Conservation (phyloP, 2,888 invertebrate species). For the Exocentrus adspersus region DNA sequence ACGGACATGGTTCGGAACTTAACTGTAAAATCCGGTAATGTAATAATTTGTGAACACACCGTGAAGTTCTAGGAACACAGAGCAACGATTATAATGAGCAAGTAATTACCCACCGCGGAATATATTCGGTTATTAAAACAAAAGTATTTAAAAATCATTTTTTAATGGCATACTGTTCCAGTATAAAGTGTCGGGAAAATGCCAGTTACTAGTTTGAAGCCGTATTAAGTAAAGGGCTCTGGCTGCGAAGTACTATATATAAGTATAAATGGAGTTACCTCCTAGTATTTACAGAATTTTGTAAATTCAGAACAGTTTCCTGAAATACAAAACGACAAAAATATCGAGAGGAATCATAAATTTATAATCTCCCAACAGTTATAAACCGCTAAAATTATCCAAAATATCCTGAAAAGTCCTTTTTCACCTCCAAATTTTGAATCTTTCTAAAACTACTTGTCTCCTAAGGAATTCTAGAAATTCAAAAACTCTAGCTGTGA, state of each 20-base stretch:
- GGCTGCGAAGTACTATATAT: no score
- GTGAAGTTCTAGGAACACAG: constrained; percentile 1
- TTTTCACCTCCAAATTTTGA: no score
- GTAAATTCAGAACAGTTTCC: no score
- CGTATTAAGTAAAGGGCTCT: background rate
- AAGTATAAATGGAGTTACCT: no score
- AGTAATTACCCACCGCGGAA: constrained; percentile 6
- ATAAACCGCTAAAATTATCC: no score
- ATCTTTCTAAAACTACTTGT: no score
- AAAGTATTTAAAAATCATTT: background rate
- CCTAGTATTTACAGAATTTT: background rate
- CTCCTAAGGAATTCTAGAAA: no score
- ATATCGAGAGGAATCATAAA: no score
- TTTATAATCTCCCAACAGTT: no score
- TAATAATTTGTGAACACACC: constrained; percentile 23
- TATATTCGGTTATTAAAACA: background rate
- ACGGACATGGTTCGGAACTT: constrained; percentile 16
- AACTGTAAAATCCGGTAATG: constrained; percentile 11
- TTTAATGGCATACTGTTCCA: background rate
- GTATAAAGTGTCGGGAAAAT: background rate
- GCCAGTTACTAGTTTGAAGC: background rate
- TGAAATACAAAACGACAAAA: no score
- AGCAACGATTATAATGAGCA: constrained; percentile 17
- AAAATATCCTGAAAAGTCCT: no score
- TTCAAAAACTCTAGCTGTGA: no score